Base-by-base conservation (phyloP, 2,888 invertebrate genomes). In the Liposcelis brunnea region DNA sequence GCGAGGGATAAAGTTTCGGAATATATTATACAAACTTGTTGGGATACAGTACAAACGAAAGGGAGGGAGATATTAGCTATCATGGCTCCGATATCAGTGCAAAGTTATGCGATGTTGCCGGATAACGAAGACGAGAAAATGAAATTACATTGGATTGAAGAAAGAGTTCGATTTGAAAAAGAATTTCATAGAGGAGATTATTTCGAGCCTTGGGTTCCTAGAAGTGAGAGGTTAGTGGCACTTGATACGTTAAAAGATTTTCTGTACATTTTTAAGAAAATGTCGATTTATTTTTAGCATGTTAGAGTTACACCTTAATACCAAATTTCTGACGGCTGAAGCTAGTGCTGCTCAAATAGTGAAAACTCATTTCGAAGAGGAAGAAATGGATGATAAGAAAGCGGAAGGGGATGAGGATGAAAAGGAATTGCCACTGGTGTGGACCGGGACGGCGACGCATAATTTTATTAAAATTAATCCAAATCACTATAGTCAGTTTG, bases 351-450 rank as follows among this genome's bases (percentile, higher is more conserved):
- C n/a, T n/a, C 36, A n/a, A 10, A n/a, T n/a, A 43, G 44, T 36
- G 37, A 12, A 14, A 18, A 6, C 16, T 32, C 3, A n/a, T n/a
- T n/a, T n/a, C 10, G 36, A 15, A 36, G 31, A 43, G 32, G 31
- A 46, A 14, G 38, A 44, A 26, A 43, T 11, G 34, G 40, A 45
- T 10, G 42, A 12, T 18, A 50, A 49, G 15, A 49, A 49, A 42
- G 42, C 10, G n/a, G 47, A 46, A 42, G 44, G 42, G n/a, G 15
- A 36, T 19, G 46, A 56, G 1, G 67, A 67, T 64, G 64, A 67
- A 2, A 63, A 63, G 49, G 55, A 68, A 51, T 54, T 56, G 51
- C 65, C 8, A 52, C 55, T 45, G 40, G 43, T 15, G 10, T 46
- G 43, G 38, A 47, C 36, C 45, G 49, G 52, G 1, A 49, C 53